Evolutionary conservation across 92 coral and sea anemone genomes (phyloP).

Genomic region (Micromussa lordhowensis): DNA sequence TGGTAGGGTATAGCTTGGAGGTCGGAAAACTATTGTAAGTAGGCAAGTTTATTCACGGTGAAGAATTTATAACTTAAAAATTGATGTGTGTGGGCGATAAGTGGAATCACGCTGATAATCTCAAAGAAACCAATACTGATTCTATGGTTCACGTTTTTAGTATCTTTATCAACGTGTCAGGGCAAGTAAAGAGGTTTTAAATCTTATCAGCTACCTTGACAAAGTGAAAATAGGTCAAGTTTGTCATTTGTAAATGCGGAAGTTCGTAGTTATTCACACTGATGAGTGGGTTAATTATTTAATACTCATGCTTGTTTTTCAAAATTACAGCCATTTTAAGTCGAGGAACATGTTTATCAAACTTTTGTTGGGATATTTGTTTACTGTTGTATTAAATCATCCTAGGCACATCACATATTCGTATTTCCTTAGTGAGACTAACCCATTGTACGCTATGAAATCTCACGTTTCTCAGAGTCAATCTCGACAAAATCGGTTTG

Average conservation of each 20-base stretch:
- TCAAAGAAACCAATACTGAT: too few relatives aligned
- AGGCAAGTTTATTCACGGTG: neutral
- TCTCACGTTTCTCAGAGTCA: neutral
- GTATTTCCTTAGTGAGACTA: neutral
- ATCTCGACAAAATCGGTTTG: neutral
- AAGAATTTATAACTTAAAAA: neutral
- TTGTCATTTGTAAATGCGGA: neutral
- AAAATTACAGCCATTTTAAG: neutral
- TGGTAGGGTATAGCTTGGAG: neutral
- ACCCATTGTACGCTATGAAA: too few relatives aligned
- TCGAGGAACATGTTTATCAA: neutral
- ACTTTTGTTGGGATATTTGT: neutral
- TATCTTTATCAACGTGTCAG: neutral
- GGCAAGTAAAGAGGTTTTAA: neutral
- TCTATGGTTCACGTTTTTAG: neutral
- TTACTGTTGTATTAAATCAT: neutral
- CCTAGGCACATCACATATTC: neutral
- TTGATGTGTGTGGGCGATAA: neutral
- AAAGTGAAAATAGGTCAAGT: neutral
- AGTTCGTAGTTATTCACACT: neutral
- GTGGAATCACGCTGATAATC: neutral
- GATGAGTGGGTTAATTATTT: neutral
- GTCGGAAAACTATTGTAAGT: neutral
- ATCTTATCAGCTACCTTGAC: neutral
- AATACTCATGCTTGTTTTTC: neutral